Conservation (phyloP, 2,797 vertebrate species). For the Pseudochirops cupreus region DNA sequence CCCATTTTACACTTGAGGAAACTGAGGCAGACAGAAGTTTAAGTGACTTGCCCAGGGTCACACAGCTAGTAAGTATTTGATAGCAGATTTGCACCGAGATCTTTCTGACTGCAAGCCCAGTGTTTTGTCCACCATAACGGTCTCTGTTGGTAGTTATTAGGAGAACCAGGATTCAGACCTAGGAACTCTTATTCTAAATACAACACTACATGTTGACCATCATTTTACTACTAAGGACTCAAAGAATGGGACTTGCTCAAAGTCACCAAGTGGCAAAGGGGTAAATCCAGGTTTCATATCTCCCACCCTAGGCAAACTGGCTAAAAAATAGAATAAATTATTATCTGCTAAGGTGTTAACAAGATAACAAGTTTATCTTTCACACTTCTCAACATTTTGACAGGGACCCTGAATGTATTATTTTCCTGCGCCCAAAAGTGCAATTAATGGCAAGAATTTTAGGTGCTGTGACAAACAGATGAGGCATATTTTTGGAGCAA, state of each 20-base stretch:
- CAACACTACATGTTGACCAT: not conserved
- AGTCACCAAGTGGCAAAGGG: not conserved
- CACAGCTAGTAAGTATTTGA: not conserved
- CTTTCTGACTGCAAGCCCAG: not conserved
- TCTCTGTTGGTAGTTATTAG: not conserved
- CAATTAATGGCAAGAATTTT: constrained; percentile 7
- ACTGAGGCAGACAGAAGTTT: not conserved
- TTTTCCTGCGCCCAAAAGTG: not conserved
- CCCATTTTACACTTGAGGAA: not conserved
- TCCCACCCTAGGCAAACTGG: not conserved
- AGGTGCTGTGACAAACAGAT: not conserved
- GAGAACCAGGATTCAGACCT: not conserved
- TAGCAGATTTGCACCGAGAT: not conserved
- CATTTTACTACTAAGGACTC: not conserved
- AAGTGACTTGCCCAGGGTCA: not conserved
- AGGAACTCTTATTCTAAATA: not conserved
- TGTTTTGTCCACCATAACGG: not conserved
- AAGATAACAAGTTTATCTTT: constrained; percentile 29
- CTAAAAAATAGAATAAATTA: constrained; percentile 26
- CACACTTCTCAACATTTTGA: constrained; percentile 6
- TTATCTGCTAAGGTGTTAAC: constrained; percentile 48
- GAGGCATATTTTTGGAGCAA: not conserved
- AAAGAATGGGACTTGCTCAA: not conserved
- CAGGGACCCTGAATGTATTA: not conserved
- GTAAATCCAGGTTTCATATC: not conserved